Evolutionary conservation across 2,888 invertebrate species (phyloP).

Genomic region (Conops quadrifasciatus): DNA sequence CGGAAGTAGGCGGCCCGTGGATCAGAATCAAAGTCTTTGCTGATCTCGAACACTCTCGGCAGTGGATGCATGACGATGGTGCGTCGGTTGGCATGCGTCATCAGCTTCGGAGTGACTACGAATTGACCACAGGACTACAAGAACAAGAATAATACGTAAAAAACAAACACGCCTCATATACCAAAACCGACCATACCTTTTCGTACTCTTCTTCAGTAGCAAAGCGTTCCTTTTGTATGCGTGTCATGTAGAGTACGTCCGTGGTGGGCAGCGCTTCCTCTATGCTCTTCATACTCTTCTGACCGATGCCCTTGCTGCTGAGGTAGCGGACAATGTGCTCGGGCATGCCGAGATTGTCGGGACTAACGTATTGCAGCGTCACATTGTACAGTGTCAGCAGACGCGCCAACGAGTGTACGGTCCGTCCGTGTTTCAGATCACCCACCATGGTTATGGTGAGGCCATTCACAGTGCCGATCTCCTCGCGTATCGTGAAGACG

Average conservation of each 20-base stretch:
- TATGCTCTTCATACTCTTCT: constrained; percentile 71
- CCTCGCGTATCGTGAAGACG: constrained; percentile 97
- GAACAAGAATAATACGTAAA: constrained; percentile 46
- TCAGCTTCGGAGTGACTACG: constrained; percentile 92
- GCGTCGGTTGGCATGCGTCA: constrained; percentile 91
- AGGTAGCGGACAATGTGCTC: constrained; percentile 83
- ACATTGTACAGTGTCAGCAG: constrained; percentile 94
- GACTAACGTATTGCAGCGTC: constrained; percentile 90
- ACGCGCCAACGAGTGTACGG: constrained; percentile 96
- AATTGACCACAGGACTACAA: constrained; percentile 84
- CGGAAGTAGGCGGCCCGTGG: constrained; percentile 98
- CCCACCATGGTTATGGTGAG: constrained; percentile 98
- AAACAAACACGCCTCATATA: constrained; percentile 19
- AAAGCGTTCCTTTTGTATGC: constrained; percentile 96
- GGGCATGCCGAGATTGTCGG: constrained; percentile 90
- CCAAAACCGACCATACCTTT: constrained; percentile 68
- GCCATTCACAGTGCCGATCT: constrained; percentile 98
- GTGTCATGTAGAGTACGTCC: constrained; percentile 98
- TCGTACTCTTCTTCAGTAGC: constrained; percentile 83
- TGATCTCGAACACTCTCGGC: constrained; percentile 94
- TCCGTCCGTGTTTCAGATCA: constrained; percentile 96
- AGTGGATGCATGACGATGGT: constrained; percentile 98
- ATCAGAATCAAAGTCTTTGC: constrained; percentile 93
- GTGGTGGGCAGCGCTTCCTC: constrained; percentile 91
- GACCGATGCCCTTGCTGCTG: constrained; percentile 78